phyloP scores from a whole-genome alignment of 2,113 vertebrate genomes.

The Dipodomys merriami region DNA sequence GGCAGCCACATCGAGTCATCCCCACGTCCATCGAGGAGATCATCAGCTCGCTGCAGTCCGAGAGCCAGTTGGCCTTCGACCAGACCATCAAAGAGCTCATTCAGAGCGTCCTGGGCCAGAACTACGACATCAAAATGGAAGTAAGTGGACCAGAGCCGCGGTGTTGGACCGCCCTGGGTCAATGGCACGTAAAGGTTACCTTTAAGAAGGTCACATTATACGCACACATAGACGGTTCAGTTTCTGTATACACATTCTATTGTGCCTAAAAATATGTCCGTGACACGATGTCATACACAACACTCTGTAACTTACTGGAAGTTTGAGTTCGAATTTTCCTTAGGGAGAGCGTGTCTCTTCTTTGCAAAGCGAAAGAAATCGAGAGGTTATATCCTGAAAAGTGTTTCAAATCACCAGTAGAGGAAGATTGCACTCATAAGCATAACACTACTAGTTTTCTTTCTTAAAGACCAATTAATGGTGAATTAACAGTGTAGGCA shows the following conservation, averaged over 20 bases:
- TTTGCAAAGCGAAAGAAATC: conserved; percentile 55
- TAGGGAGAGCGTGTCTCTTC: background rate
- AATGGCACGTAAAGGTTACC: conserved; percentile 37
- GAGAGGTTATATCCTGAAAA: background rate
- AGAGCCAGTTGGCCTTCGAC: conserved; percentile 81
- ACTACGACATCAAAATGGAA: conserved; percentile 81
- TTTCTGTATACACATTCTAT: background rate
- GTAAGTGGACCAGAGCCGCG: conserved; percentile 82
- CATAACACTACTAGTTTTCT: background rate
- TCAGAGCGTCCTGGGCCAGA: conserved; percentile 86
- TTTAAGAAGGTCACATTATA: too few species aligned
- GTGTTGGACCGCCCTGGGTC: conserved; percentile 64
- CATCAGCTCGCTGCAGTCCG: conserved; percentile 84
- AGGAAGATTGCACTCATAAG: background rate
- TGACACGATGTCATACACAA: background rate
- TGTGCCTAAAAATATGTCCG: background rate
- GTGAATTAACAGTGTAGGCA: conserved; percentile 1
- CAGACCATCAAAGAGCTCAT: conserved; percentile 84
- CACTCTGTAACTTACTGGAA: conserved; percentile 17
- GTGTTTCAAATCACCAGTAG: background rate
- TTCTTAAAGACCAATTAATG: conserved; percentile 8
- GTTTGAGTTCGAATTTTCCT: conserved; percentile 43
- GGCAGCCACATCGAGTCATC: conserved; percentile 55
- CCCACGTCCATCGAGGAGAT: conserved; percentile 86
- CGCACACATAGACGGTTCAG: too few species aligned